Evolutionary conservation across 92 coral and sea anemone genomes (phyloP).

Genomic region (Muricea muricata): DNA sequence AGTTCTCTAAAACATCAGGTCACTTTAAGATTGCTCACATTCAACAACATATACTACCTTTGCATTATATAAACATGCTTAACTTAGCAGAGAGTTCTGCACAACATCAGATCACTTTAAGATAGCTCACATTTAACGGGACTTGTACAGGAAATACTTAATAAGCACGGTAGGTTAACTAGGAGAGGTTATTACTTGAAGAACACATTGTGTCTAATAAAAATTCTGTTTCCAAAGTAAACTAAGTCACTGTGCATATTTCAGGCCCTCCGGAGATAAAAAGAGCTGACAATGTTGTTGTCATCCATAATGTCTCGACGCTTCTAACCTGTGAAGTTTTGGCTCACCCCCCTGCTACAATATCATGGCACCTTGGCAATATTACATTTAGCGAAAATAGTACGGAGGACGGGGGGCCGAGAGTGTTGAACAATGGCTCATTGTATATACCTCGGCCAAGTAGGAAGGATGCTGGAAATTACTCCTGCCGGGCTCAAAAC

Average conservation of each 20-base stretch:
- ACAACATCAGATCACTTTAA: no score
- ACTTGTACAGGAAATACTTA: no score
- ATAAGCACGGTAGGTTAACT: no score
- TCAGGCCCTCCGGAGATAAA: conserved; percentile 77
- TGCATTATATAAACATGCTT: no score
- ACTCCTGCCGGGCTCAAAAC: conserved; percentile 11
- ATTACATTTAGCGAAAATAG: not conserved
- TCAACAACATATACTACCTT: no score
- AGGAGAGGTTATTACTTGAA: no score
- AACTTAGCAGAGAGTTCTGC: no score
- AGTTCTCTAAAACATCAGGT: no score
- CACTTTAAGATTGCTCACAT: no score
- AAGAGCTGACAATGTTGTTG: conserved; percentile 55
- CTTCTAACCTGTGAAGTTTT: conserved; percentile 67
- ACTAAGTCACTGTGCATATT: not conserved
- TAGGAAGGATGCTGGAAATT: not conserved
- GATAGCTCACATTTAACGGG: no score
- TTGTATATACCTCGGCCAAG: not conserved
- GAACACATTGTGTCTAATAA: no score
- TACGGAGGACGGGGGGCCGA: not conserved
- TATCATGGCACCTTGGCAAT: conserved; percentile 80
- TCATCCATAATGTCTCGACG: conserved; percentile 46
- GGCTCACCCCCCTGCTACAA: conserved; percentile 76
- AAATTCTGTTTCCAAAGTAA: not conserved
- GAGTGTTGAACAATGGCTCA: not conserved